Evolutionary conservation across 2,888 invertebrate genomes (phyloP).

Genomic region (Nipponacmea schrenckii): DNA sequence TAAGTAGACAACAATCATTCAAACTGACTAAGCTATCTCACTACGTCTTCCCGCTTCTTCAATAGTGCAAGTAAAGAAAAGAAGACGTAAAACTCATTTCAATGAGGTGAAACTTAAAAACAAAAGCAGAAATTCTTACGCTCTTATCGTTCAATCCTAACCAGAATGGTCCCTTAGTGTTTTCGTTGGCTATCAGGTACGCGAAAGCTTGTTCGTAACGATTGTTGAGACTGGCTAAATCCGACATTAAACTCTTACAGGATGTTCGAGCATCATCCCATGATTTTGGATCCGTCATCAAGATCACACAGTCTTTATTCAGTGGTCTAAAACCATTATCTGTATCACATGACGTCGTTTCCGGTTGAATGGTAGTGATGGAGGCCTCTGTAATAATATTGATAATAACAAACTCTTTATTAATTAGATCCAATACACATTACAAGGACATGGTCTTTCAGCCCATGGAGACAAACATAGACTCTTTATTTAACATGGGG

Average conservation of each 20-base stretch:
- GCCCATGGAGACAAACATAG: neutral
- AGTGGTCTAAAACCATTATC: slow-evolving; percentile 40
- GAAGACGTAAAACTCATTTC: no score
- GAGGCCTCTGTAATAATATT: slow-evolving; percentile 33
- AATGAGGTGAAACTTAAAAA: no score
- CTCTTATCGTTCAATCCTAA: slow-evolving; percentile 44
- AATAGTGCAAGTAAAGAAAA: no score
- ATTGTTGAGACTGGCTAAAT: slow-evolving; percentile 40
- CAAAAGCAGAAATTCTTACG: slow-evolving; percentile 25
- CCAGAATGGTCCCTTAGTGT: slow-evolving; percentile 33
- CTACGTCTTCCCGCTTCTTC: no score
- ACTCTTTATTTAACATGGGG: no score
- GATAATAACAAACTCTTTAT: no score
- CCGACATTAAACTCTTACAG: slow-evolving; percentile 38
- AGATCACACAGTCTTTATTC: slow-evolving; percentile 43
- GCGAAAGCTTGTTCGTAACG: slow-evolving; percentile 45
- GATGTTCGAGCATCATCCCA: slow-evolving; percentile 36
- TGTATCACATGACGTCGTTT: slow-evolving; percentile 43
- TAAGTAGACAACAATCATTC: no score
- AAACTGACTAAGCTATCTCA: no score
- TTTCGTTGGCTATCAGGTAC: slow-evolving; percentile 32
- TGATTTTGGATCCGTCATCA: slow-evolving; percentile 26
- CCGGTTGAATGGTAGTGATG: slow-evolving; percentile 41
- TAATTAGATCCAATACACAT: neutral
- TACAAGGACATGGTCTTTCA: neutral